phyloP scores from a whole-genome alignment of 2,113 vertebrate species.

The Sciurus niger region DNA sequence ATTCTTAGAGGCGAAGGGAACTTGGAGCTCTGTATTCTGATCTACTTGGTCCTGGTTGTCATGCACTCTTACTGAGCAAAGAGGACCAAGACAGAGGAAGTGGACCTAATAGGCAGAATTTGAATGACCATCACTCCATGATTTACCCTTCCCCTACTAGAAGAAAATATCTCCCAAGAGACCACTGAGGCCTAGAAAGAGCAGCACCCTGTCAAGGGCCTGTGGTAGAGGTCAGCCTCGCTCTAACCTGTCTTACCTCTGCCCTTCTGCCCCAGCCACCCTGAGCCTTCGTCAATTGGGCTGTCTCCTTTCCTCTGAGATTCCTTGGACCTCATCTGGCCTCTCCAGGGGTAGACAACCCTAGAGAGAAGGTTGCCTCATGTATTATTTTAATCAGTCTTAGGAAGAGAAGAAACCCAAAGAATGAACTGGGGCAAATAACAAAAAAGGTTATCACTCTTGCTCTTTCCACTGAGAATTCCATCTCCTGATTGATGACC shows the following conservation, averaged over 20 bases:
- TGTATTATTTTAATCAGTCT: not conserved
- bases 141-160: not conserved
- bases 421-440: not conserved
- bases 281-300: not conserved
- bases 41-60: not conserved
- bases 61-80: not conserved
- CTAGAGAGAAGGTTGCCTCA: not conserved
- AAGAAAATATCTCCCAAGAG: not conserved
- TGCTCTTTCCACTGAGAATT: not conserved
- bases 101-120: not conserved
- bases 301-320: not conserved
- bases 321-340: not conserved
- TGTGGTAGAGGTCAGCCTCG: not conserved
- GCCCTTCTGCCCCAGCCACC: not conserved
- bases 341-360: not conserved
- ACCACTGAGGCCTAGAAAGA: not conserved
- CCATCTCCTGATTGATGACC: not conserved
- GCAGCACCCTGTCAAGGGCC: no score
- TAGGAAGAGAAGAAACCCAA: conserved; percentile 22
- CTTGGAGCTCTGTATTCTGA: not conserved
- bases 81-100: not conserved
- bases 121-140: not conserved
- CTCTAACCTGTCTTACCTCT: not conserved
- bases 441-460: not conserved
- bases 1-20: not conserved